Evolutionary conservation across 2,113 vertebrate species (phyloP), one percentile per base, ranked within the genome.

Genomic region (Strix uralensis): DNA sequence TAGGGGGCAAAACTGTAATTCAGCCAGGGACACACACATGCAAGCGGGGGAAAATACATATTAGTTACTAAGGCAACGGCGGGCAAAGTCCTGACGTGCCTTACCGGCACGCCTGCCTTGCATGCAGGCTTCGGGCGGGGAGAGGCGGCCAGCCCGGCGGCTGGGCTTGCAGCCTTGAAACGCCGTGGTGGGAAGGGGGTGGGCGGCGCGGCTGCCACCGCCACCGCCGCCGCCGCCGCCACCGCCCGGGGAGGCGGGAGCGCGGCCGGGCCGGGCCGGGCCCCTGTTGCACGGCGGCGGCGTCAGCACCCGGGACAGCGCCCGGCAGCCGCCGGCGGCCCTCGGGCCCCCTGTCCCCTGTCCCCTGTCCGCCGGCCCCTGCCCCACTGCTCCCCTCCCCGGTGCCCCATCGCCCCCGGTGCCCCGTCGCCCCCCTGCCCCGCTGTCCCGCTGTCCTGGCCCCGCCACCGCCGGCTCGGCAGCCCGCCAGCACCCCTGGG

Each of bases 21-120:
- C 90, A 58, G 71, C 57, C 88, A 83, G 77, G 92, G 95, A 90
- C 85, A 94, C 72, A 85, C 85, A 95, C 79, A 86, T 57, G 69
- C 81, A 92, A 92, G 80, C 70, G 65, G 88, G 89, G 81, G 84
- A 46, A 96, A 97, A 96, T 86, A 94, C 96, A 91, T 88, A 71
- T 92, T 95, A 97, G 98, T 98, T 98, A 97, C 98, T 98, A 98
- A 96, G 98, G 98, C 98, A 98, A 98, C 98, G 2, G 65, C 83
- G 90, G 97, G 81, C 92, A 93, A 96, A 98, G 87, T 92, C 94
- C 94, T 85, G 58, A 42, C 94, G 70, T 94, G 96, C 94, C 90
- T 95, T 74, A 66, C 69, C 73, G 77, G 94, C 93, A 94, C 84
- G 84, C 87, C 97, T 59, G 91, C 81, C 80, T 96, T 49, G 81